Conservation (phyloP, 2,797 vertebrate species). For the Yasuhikotakia modesta region DNA sequence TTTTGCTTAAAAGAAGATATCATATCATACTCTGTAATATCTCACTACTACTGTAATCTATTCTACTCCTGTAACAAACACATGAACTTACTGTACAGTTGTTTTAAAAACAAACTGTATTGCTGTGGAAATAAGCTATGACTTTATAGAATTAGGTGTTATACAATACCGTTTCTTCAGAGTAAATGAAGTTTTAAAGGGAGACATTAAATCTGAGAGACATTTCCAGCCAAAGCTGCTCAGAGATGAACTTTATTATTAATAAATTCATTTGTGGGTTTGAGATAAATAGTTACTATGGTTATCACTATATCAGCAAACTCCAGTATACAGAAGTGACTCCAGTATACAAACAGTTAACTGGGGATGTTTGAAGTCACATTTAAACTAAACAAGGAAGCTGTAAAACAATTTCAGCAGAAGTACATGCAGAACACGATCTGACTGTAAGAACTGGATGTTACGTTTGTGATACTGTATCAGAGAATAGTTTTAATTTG, state of each 20-base stretch:
- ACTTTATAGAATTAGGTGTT: slow-evolving; percentile 4
- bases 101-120: too few relatives aligned
- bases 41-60: too few relatives aligned
- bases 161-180: slow-evolving; percentile 1
- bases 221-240: not conserved
- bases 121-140: not conserved
- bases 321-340: not conserved
- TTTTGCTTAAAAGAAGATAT: too few relatives aligned
- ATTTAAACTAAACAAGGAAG: not conserved
- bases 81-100: too few relatives aligned
- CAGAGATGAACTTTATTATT: not conserved
- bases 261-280: slow-evolving; percentile 9
- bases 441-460: not conserved
- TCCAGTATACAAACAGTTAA: not conserved
- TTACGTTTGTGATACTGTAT: not conserved
- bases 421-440: not conserved
- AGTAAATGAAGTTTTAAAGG: slow-evolving; percentile 33
- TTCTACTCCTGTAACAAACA: too few relatives aligned
- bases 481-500: not conserved
- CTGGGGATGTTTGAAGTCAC: not conserved
- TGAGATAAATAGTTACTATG: too few relatives aligned
- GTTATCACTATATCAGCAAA: too few relatives aligned
- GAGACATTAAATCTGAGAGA: slow-evolving; percentile 69
- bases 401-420: not conserved
- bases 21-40: too few relatives aligned